Base-by-base conservation (phyloP, 2,888 invertebrate species). In the Nomada ruficornis region DNA sequence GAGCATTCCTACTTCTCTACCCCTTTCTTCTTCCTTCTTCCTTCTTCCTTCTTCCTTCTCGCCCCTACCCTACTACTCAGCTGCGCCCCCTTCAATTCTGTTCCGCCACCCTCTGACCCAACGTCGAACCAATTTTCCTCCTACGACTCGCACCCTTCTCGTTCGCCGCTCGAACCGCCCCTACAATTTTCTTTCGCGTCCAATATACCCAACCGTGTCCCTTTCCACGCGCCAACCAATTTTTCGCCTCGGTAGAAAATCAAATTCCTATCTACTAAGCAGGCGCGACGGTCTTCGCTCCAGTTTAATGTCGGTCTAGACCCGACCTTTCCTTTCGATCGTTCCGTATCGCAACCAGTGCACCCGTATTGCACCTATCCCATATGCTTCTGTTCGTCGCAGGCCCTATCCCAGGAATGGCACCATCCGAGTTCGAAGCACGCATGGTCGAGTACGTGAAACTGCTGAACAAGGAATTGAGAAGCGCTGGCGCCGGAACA, bases 371-470 rank as follows among this genome's bases (percentile, higher is more conserved):
- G 54, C 36, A 36, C 36, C 36, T 36, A 1, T 7, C 36, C 5
- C 36, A 5, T 36, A 36, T 47, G 11, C 15, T 47, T 13, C 47
- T 5, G 52, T 36, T n/a, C n/a, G 10, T 26, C 50, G 2, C 73
- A 91, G 95, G 95, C 15, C 96, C 96, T 85, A 94, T 96, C 76
- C 95, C 96, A 10, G 96, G 96, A 87, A 90, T 96, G 89, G 95
- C 96, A 59, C 95, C 96, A 9, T 96, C 96, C 83, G 97, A 97
- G 91, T 95, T 97, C 80, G 97, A 97, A 92, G 96, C 96, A 80
- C 95, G 97, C 42, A 96, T 97, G 95, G 95, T 96, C 90, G 97
- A 97, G 90, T 97, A 97, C 92, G 95, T 97, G 90, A 97, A 97
- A 94, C 94, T 97, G 88, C 94, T 97, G 76, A 95, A 95, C 93